phyloP scores from a whole-genome alignment of 64 coral and sea anemone species.

The Anthopleura sola region DNA sequence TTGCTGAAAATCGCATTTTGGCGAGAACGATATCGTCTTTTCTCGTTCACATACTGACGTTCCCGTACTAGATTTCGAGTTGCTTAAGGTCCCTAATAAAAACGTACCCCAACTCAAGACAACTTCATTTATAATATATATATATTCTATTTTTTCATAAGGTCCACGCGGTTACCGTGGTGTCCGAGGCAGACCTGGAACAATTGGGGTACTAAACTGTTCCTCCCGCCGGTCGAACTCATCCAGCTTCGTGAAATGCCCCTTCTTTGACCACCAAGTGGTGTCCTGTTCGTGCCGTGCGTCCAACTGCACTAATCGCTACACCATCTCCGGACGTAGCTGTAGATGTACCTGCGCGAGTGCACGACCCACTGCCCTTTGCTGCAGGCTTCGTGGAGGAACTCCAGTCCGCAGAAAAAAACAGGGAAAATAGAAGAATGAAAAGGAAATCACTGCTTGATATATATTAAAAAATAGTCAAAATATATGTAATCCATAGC shows the following conservation, averaged over 20 bases:
- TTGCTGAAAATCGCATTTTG: too few species aligned
- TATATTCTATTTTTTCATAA: background rate
- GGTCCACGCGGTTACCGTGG: background rate
- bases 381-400: background rate
- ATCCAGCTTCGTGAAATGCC: background rate
- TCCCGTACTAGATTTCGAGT: too few species aligned
- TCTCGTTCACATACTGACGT: too few species aligned
- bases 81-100: too few species aligned
- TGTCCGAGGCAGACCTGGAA: background rate
- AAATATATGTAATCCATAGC: too few species aligned
- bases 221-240: background rate
- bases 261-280: background rate
- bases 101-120: background rate
- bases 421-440: background rate
- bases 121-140: background rate
- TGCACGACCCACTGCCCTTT: background rate
- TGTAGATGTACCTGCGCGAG: background rate
- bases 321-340: background rate
- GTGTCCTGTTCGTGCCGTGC: background rate
- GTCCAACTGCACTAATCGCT: background rate
- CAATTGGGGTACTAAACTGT: background rate
- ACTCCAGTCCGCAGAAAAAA: background rate
- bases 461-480: too few species aligned
- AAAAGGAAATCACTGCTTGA: too few species aligned
- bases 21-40: too few species aligned